phyloP scores from a whole-genome alignment of 2,113 vertebrate species.

The Saccopteryx bilineata region DNA sequence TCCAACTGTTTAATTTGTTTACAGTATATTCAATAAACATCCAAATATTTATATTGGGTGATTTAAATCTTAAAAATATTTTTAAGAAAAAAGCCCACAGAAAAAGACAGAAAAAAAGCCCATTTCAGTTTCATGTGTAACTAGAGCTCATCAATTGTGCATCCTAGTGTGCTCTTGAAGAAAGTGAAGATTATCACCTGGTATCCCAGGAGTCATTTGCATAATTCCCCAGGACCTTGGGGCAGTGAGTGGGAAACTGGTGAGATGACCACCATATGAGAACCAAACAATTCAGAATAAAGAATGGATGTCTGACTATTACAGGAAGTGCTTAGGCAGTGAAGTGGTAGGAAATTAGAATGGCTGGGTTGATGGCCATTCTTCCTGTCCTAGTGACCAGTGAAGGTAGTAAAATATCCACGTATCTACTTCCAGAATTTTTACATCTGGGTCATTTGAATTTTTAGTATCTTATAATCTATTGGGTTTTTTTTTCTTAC shows the following conservation, averaged over 20 bases:
- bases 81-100: background rate
- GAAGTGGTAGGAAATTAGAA: background rate
- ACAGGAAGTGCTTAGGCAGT: background rate
- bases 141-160: background rate
- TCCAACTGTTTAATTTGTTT: background rate
- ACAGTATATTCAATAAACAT: background rate
- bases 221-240: background rate
- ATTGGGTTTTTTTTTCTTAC: background rate
- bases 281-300: background rate
- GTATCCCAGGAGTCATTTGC: background rate
- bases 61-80: conserved; percentile 15
- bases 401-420: background rate
- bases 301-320: background rate
- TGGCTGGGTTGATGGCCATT: background rate
- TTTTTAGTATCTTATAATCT: conserved; percentile 18
- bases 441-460: background rate
- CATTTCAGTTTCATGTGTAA: background rate
- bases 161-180: background rate
- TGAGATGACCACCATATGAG: background rate
- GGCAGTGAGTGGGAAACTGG: background rate
- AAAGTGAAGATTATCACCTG: background rate
- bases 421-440: background rate
- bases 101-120: background rate
- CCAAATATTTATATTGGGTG: background rate
- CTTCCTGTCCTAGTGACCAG: no score